Percentiles rank a stretch among this genome's conserved stretches.
phyloP scores from a whole-genome alignment of 2,797 vertebrate species.

The Pseudopleuronectes americanus region DNA sequence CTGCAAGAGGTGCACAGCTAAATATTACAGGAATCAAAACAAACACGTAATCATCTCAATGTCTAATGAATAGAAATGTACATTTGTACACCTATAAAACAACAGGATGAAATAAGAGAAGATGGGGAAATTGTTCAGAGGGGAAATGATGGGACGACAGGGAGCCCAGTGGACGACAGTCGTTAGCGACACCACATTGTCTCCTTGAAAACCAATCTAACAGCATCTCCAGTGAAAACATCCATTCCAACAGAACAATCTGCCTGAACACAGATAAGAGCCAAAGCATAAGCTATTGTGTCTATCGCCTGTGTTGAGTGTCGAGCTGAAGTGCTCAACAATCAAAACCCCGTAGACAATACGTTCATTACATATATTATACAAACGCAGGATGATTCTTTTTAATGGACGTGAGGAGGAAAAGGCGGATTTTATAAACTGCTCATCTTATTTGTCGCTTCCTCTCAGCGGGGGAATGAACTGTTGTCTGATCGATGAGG shows the following conservation, averaged over 20 bases:
- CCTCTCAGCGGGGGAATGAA: constrained; percentile 13
- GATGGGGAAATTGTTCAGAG: neutral
- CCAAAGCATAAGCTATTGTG: constrained; percentile 20
- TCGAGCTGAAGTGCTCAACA: constrained; percentile 6
- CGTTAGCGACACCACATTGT: constrained; percentile 27
- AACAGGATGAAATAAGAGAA: neutral
- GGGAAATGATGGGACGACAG: too few species aligned
- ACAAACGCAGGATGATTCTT: too few species aligned
- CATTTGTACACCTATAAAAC: neutral
- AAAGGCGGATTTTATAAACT: neutral
- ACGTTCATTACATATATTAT: neutral
- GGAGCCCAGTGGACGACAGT: neutral
- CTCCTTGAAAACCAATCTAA: constrained; percentile 17
- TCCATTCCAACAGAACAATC: constrained; percentile 12
- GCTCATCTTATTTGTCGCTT: neutral
- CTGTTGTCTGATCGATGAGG: constrained; percentile 33
- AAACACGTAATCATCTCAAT: neutral
- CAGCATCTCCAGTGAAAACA: constrained; percentile 20
- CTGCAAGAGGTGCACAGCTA: too few species aligned
- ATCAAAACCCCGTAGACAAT: constrained; percentile 16
- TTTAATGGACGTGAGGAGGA: neutral
- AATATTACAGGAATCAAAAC: neutral
- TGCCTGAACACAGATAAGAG: constrained; percentile 25
- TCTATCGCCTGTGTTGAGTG: constrained; percentile 15
- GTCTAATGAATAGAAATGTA: neutral